Percentiles rank a stretch among this genome's conserved stretches.
phyloP scores from a whole-genome alignment of 2,797 vertebrate genomes.

The Hipposideros larvatus region DNA sequence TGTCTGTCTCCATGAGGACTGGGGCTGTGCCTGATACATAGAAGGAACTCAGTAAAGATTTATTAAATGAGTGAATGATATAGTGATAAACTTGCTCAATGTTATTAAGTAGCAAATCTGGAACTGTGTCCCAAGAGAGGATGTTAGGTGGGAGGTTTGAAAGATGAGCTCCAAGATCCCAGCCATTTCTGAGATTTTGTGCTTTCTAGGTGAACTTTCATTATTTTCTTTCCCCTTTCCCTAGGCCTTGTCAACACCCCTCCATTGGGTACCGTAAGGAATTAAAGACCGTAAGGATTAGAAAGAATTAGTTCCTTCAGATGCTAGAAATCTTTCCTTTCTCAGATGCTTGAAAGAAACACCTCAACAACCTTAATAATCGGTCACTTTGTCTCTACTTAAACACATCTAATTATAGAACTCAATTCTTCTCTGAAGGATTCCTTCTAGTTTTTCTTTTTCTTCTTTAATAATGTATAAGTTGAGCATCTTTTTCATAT shows the following conservation, averaged over 20 bases:
- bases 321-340: slow-evolving; percentile 51
- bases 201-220: neutral
- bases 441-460: slow-evolving; percentile 50
- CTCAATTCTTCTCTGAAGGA: slow-evolving; percentile 49
- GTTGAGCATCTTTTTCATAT: neutral
- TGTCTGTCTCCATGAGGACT: slow-evolving; percentile 34
- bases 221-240: neutral
- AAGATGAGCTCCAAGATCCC: slow-evolving; percentile 19
- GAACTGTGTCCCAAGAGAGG: neutral
- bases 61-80: slow-evolving; percentile 68
- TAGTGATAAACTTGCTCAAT: slow-evolving; percentile 60
- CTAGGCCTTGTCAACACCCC: slow-evolving; percentile 18
- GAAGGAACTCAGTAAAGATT: slow-evolving; percentile 67
- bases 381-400: slow-evolving; percentile 1
- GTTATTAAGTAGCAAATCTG: slow-evolving; percentile 51
- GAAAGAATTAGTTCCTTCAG: slow-evolving; percentile 20
- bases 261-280: neutral
- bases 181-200: neutral
- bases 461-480: slow-evolving; percentile 37
- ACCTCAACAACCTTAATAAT: slow-evolving; percentile 39
- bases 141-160: neutral
- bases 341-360: slow-evolving; percentile 54
- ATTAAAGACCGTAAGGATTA: slow-evolving; percentile 20
- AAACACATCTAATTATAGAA: slow-evolving; percentile 47
- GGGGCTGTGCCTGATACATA: slow-evolving; percentile 17